Evolutionary conservation across 2,113 vertebrate genomes (phyloP).

Genomic region (Toxotes jaculatrix): DNA sequence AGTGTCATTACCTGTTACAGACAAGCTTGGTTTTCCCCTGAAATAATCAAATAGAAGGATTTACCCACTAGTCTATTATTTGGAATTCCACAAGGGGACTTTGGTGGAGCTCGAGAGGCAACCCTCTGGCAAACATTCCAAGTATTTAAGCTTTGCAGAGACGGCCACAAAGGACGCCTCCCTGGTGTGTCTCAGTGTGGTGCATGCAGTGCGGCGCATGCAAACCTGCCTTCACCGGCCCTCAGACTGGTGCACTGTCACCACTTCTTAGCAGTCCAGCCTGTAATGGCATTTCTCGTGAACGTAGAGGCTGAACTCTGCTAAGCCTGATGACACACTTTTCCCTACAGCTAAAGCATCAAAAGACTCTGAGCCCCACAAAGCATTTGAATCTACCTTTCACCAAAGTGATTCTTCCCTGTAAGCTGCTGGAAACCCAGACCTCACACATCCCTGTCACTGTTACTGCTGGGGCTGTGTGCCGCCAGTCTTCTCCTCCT

Average conservation of each 20-base stretch:
- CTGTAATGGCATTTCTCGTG: constrained; percentile 1
- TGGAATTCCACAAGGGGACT: background rate
- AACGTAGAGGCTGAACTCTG: constrained; percentile 20
- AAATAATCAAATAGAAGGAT: background rate
- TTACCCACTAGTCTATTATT: background rate
- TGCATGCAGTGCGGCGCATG: background rate
- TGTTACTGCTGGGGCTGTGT: background rate
- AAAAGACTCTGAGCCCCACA: constrained; percentile 28
- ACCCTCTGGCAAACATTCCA: background rate
- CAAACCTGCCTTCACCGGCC: constrained; percentile 1
- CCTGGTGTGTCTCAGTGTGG: background rate
- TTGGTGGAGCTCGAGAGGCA: background rate
- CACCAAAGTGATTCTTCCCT: constrained; percentile 25
- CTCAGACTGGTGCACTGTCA: background rate
- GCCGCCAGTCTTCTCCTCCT: background rate
- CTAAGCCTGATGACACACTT: constrained; percentile 36
- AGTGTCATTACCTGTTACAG: background rate
- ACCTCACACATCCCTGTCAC: constrained; percentile 11
- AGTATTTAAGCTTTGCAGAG: constrained; percentile 4
- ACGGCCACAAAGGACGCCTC: background rate
- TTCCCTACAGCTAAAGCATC: constrained; percentile 12
- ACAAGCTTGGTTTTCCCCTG: background rate
- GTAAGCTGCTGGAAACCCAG: constrained; percentile 1
- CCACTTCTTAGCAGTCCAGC: background rate
- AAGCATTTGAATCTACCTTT: constrained; percentile 36